These are phyloP conservation scores for Otolemur crassicaudatus DNA, from an alignment of 2,797 vertebrate genomes.

Conservation along the genomic window DNA sequence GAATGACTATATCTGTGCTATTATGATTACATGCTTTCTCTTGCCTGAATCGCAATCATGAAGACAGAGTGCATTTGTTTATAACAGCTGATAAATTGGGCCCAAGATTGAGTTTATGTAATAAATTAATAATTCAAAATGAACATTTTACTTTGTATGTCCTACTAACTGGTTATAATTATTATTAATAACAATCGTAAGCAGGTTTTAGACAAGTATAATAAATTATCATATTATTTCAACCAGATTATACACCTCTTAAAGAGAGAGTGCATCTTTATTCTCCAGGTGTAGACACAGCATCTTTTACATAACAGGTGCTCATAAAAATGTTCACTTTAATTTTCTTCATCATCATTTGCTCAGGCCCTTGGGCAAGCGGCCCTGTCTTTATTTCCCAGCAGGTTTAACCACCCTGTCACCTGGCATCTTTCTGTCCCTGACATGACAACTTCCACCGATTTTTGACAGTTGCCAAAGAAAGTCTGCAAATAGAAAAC, in stretches of 20 bases:
- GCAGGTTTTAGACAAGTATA: background rate
- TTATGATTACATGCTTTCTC: background rate
- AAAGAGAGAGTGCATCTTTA: background rate
- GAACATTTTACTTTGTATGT: background rate
- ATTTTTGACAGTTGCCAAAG: background rate
- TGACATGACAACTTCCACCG: background rate
- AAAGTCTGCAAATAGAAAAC: slow-evolving; percentile 10
- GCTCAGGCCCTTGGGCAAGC: background rate
- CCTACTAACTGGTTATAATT: background rate
- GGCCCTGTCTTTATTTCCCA: background rate
- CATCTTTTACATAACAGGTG: background rate
- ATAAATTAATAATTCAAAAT: background rate
- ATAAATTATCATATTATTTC: background rate
- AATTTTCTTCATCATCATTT: background rate
- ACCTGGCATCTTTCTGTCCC: background rate
- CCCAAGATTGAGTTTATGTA: background rate
- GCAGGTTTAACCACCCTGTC: background rate
- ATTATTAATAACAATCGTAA: background rate
- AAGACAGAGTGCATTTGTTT: background rate
- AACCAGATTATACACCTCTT: background rate
- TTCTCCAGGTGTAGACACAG: background rate
- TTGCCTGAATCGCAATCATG: background rate
- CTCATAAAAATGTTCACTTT: slow-evolving; percentile 25
- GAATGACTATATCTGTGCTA: background rate
- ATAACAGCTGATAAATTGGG: background rate